Conservation (phyloP, 2,797 vertebrate species). For the Siniperca scherzeri region DNA sequence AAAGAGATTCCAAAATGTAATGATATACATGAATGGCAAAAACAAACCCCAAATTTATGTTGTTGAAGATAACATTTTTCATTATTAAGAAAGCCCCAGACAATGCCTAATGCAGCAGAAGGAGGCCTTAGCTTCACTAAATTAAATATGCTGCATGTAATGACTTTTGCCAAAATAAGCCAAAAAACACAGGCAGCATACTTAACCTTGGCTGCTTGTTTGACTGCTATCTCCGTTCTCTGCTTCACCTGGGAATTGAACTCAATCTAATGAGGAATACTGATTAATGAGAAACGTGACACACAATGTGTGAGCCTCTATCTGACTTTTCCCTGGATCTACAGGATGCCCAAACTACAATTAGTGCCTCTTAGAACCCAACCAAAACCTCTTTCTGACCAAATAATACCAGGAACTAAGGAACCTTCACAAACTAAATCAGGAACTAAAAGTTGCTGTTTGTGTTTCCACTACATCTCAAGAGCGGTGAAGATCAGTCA, state of each 20-base stretch:
- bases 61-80: slow-evolving; percentile 18
- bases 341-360: background rate
- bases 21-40: slow-evolving; percentile 1
- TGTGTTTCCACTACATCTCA: background rate
- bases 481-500: background rate
- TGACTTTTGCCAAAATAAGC: slow-evolving; percentile 50
- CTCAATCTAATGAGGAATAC: slow-evolving; percentile 67
- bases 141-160: slow-evolving; percentile 50
- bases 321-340: slow-evolving; percentile 23
- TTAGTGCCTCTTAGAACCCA: slow-evolving; percentile 5
- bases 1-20: slow-evolving; percentile 7
- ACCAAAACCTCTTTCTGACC: background rate
- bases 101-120: slow-evolving; percentile 11
- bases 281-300: slow-evolving; percentile 68
- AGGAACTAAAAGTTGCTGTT: background rate
- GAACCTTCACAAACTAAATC: background rate
- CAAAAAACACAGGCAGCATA: slow-evolving; percentile 23
- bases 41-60: slow-evolving; percentile 7
- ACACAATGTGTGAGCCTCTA: slow-evolving; percentile 13
- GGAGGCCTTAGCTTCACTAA: slow-evolving; percentile 31
- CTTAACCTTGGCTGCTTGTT: slow-evolving; percentile 61
- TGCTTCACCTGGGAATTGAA: slow-evolving; percentile 63
- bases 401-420: background rate
- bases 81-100: slow-evolving; percentile 25
- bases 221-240: slow-evolving; percentile 51